These are phyloP conservation scores for Chymomyza procnemis DNA, from an alignment of 2,888 invertebrate species.

Conservation along the genomic window DNA sequence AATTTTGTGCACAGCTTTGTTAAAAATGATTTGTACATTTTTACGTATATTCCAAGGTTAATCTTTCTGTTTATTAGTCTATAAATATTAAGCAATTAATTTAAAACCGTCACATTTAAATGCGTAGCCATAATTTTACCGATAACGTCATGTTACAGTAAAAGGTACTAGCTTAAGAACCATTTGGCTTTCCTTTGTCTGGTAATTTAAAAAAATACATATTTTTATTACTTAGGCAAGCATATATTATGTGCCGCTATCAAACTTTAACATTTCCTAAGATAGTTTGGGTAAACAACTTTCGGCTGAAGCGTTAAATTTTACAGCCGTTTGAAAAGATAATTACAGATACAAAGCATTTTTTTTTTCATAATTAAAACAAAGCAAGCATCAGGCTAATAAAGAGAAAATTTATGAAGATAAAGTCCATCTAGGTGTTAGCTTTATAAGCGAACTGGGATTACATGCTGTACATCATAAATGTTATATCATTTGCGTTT, in stretches of 20 bases:
- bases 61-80: no score
- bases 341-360: background rate
- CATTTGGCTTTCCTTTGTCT: background rate
- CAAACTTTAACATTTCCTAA: background rate
- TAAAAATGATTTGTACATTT: no score
- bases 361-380: background rate
- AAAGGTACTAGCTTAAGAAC: background rate
- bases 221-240: background rate
- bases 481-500: background rate
- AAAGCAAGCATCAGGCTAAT: background rate
- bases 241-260: background rate
- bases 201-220: background rate
- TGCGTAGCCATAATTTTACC: no score
- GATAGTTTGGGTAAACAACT: constrained; percentile 8
- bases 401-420: background rate
- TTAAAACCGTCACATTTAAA: no score
- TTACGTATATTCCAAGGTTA: no score
- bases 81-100: no score
- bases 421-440: background rate
- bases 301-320: constrained; percentile 2
- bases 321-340: background rate
- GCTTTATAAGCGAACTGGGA: background rate
- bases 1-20: no score
- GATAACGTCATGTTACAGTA: no score
- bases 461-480: background rate